These are phyloP conservation scores for Apodemus speciosus DNA, from an alignment of 2,113 vertebrate species.

Conservation along the genomic window DNA sequence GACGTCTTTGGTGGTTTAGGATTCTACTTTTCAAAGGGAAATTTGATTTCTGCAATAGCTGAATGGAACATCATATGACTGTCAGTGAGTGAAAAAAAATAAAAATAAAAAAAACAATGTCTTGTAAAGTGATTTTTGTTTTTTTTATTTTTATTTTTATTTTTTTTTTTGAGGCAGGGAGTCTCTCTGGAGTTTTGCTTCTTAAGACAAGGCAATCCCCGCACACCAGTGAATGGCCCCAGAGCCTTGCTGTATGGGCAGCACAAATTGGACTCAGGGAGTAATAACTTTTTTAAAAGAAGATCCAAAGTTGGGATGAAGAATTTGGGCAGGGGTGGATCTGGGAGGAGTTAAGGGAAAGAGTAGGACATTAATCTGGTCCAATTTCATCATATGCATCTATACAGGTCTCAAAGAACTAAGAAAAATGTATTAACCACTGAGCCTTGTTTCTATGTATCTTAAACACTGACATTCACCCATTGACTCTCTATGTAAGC, in stretches of 20 bases:
- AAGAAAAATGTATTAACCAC: background rate
- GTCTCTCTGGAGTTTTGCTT: background rate
- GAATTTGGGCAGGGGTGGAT: background rate
- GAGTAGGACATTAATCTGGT: background rate
- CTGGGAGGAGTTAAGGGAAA: background rate
- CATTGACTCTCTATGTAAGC: background rate
- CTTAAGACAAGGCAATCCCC: too few species aligned
- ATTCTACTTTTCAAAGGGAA: constrained; percentile 62
- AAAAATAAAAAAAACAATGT: too few species aligned
- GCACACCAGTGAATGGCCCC: background rate
- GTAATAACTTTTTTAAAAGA: background rate
- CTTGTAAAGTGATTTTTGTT: constrained; percentile 8
- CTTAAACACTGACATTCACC: background rate
- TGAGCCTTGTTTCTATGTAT: background rate
- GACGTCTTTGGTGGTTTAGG: constrained; percentile 16
- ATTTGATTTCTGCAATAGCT: constrained; percentile 51
- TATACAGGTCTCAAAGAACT: background rate
- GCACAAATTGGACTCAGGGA: background rate
- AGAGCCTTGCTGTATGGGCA: background rate
- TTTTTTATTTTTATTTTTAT: background rate
- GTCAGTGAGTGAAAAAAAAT: constrained; percentile 32
- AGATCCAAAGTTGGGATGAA: background rate
- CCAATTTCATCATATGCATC: background rate
- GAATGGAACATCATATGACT: background rate
- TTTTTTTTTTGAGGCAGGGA: background rate